These are phyloP conservation scores for Lepisosteus osseus DNA, from an alignment of 2,113 vertebrate species.

Conservation along the genomic window DNA sequence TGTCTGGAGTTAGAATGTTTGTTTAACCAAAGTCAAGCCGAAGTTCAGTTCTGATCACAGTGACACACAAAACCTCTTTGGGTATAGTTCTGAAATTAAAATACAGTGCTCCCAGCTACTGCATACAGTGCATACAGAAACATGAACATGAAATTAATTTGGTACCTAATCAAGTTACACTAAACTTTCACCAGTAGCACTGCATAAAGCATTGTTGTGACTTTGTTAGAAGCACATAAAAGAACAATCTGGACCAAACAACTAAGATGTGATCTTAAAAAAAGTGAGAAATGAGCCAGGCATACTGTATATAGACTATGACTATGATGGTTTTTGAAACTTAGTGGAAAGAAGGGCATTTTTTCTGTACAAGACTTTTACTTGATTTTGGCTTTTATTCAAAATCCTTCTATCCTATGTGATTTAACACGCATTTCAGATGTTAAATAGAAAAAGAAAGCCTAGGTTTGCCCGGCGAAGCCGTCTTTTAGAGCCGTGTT, in stretches of 20 bases:
- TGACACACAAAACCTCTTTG: too few species aligned
- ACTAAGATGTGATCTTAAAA: not conserved
- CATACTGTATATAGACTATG: not conserved
- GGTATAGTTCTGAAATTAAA: too few species aligned
- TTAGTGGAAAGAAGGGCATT: too few species aligned
- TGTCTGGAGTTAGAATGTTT: too few species aligned
- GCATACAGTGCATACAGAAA: too few species aligned
- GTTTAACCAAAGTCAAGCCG: too few species aligned
- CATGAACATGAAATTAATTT: too few species aligned
- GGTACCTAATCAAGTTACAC: too few species aligned
- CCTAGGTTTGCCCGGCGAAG: not conserved
- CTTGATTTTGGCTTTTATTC: not conserved
- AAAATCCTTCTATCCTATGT: not conserved
- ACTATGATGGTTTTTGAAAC: not conserved
- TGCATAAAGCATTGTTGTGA: too few species aligned
- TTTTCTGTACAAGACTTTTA: not conserved
- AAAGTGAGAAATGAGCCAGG: not conserved
- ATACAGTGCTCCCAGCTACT: too few species aligned
- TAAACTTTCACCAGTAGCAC: too few species aligned
- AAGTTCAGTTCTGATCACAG: too few species aligned
- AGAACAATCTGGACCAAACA: not conserved
- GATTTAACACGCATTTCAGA: not conserved
- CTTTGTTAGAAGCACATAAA: not conserved
- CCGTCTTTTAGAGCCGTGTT: not conserved
- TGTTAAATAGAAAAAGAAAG: not conserved